Conservation (phyloP, 2,888 invertebrate genomes). For the Tetropium fuscum region DNA sequence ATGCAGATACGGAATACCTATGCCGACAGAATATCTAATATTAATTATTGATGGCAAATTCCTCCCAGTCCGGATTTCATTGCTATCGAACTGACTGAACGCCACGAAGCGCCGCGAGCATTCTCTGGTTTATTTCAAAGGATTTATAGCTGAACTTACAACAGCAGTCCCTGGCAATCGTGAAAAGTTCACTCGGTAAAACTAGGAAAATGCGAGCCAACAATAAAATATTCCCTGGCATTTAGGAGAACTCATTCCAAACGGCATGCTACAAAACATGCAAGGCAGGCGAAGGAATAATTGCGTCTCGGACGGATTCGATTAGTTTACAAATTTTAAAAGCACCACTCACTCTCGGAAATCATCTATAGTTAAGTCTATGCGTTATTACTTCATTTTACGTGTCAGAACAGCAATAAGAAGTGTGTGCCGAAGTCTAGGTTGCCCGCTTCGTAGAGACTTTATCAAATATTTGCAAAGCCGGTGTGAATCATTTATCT, state of each 20-base stretch:
- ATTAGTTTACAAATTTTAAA: too few relatives aligned
- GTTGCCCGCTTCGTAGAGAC: conserved; percentile 4
- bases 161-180: conserved; percentile 25
- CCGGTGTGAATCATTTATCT: conserved; percentile 27
- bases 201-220: conserved; percentile 17
- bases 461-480: conserved; percentile 22
- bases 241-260: conserved; percentile 9
- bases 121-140: conserved; percentile 13
- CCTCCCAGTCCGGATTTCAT: too few relatives aligned
- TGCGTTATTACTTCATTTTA: too few relatives aligned
- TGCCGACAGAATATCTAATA: too few relatives aligned
- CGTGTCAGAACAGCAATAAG: too few relatives aligned
- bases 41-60: too few relatives aligned
- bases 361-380: too few relatives aligned
- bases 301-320: background rate
- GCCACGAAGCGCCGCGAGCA: too few relatives aligned
- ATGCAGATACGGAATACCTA: too few relatives aligned
- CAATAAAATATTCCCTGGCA: conserved; percentile 11
- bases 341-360: too few relatives aligned
- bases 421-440: background rate
- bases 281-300: background rate
- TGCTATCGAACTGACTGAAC: too few relatives aligned
- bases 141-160: conserved; percentile 20
- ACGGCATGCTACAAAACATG: conserved; percentile 2
- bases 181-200: conserved; percentile 25